These are phyloP conservation scores for Streptopelia turtur DNA, from an alignment of 2,797 vertebrate genomes.

Conservation along the genomic window DNA sequence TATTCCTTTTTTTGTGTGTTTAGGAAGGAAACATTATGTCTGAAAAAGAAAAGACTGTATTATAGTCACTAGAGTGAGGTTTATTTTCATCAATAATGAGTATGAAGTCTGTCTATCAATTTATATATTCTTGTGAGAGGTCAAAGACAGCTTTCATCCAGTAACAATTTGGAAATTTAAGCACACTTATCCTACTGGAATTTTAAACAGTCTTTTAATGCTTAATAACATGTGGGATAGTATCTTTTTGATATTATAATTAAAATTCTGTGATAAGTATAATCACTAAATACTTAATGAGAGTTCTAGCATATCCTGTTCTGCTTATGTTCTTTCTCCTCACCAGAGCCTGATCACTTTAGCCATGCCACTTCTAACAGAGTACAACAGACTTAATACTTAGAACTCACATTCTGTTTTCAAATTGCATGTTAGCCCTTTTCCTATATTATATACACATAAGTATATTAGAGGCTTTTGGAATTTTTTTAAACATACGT, in stretches of 20 bases:
- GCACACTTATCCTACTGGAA: background rate
- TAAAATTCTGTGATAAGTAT: background rate
- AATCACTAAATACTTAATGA: background rate
- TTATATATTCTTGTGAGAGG: too few relatives aligned
- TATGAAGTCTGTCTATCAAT: too few relatives aligned
- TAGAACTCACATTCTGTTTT: background rate
- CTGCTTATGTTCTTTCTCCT: background rate
- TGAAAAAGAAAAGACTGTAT: too few relatives aligned
- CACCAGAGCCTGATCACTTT: background rate
- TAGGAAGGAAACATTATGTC: too few relatives aligned
- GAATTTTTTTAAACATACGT: accelerated
- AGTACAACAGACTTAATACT: background rate
- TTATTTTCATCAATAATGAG: too few relatives aligned
- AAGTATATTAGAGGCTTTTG: background rate
- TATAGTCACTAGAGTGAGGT: too few relatives aligned
- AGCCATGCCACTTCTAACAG: background rate
- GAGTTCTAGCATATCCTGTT: background rate
- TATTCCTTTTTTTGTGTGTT: too few relatives aligned
- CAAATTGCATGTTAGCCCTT: background rate
- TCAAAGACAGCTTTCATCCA: too few relatives aligned
- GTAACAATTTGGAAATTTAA: background rate
- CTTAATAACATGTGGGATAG: background rate
- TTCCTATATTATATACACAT: background rate
- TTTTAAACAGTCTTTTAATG: background rate
- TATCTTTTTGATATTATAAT: background rate